Percentiles rank a stretch among this genome's conserved stretches.
phyloP scores from a whole-genome alignment of 2,888 invertebrate species.

The Phymatocera aterrima region DNA sequence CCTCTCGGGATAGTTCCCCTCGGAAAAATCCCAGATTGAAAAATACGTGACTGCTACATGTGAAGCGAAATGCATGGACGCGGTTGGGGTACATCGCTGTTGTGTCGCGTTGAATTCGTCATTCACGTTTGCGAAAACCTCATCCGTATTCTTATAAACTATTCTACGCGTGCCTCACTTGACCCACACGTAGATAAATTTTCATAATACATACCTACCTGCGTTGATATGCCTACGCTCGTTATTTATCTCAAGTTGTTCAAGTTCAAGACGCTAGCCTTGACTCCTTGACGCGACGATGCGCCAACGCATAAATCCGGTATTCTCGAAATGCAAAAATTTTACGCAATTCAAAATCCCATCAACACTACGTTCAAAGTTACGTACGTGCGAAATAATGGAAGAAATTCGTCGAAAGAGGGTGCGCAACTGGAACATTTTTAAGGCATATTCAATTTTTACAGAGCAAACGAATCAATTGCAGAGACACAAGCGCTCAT shows the following conservation, averaged over 20 bases:
- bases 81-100: not conserved
- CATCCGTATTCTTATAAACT: not conserved
- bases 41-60: not conserved
- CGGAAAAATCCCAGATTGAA: slow-evolving; percentile 53
- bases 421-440: no score
- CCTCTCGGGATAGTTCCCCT: slow-evolving; percentile 58
- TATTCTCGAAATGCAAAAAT: not conserved
- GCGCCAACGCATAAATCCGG: not conserved
- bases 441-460: no score
- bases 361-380: not conserved
- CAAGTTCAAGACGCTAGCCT: not conserved
- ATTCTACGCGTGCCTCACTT: slow-evolving; percentile 2
- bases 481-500: no score
- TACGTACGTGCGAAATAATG: no score
- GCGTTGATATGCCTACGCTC: no score
- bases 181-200: not conserved
- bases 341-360: not conserved
- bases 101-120: not conserved
- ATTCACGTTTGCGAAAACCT: not conserved
- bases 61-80: not conserved
- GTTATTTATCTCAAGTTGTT: not conserved
- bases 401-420: no score
- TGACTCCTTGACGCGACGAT: not conserved
- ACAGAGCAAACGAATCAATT: no score
- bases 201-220: no score